A percentile compares a stretch with the other conserved stretches of the same genome.
These are phyloP conservation scores for Ceratina australensis DNA, from an alignment of 1,140 invertebrate species.

Conservation along the genomic window DNA sequence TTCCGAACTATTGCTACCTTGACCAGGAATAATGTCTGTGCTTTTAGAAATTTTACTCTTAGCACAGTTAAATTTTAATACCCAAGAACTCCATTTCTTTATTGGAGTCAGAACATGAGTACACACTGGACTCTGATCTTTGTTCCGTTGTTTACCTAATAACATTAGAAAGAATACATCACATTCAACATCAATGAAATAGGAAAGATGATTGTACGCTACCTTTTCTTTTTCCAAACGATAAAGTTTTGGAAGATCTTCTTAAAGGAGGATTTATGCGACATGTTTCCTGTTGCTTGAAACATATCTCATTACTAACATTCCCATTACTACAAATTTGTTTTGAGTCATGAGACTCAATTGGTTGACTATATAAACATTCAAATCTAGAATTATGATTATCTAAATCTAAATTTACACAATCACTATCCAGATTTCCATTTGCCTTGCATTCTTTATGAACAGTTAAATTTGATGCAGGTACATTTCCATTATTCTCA, in stretches of 20 bases:
- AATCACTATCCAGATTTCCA: slow-evolving; percentile 72
- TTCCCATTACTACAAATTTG: slow-evolving; percentile 74
- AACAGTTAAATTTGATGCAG: slow-evolving; percentile 61
- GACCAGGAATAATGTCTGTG: slow-evolving; percentile 75
- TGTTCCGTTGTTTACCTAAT: slow-evolving; percentile 75
- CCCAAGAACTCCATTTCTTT: slow-evolving; percentile 83
- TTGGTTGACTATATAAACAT: slow-evolving; percentile 76
- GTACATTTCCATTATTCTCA: slow-evolving; percentile 75
- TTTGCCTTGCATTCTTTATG: slow-evolving; percentile 68
- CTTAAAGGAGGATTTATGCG: slow-evolving; percentile 73
- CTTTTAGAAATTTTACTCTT: slow-evolving; percentile 81
- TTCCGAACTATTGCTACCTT: slow-evolving; percentile 77
- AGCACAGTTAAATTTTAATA: slow-evolving; percentile 82
- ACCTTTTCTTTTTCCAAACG: slow-evolving; percentile 77
- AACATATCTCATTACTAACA: slow-evolving; percentile 52
- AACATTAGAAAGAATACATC: slow-evolving; percentile 4
- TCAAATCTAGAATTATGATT: slow-evolving; percentile 79
- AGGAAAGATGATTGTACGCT: neutral
- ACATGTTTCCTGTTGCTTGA: slow-evolving; percentile 67
- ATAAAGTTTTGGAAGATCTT: slow-evolving; percentile 77
- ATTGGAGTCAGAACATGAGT: slow-evolving; percentile 76
- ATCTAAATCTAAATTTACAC: slow-evolving; percentile 71
- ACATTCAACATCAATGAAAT: neutral
- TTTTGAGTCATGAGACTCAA: slow-evolving; percentile 73
- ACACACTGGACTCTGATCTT: slow-evolving; percentile 75